These are phyloP conservation scores for Ploceus nigricollis DNA, from an alignment of 2,113 vertebrate genomes.

Conservation along the genomic window DNA sequence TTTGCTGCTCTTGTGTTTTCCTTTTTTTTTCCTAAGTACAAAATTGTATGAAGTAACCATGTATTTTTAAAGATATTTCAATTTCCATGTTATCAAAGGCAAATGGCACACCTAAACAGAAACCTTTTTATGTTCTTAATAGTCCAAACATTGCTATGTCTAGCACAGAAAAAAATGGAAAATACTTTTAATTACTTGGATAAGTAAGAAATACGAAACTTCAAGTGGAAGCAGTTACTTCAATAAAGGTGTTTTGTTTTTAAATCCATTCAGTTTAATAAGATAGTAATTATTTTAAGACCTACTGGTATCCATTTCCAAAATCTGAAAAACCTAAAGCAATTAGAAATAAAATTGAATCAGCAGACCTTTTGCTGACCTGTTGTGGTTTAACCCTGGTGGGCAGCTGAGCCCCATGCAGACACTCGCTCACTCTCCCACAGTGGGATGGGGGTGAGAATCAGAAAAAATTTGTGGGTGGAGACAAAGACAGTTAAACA, in stretches of 20 bases:
- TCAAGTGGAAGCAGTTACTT: background rate
- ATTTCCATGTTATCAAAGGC: background rate
- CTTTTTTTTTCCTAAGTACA: background rate
- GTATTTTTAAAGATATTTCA: background rate
- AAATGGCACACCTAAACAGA: background rate
- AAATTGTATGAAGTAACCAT: background rate
- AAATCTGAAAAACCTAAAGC: background rate
- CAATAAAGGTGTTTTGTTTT: background rate
- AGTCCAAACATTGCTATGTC: background rate
- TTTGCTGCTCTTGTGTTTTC: background rate
- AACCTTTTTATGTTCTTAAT: background rate
- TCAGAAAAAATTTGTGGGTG: background rate
- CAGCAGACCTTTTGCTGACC: background rate
- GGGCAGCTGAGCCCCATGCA: background rate
- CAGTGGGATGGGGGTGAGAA: background rate
- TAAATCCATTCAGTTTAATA: background rate
- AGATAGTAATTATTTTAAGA: background rate
- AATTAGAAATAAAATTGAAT: background rate
- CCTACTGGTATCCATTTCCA: background rate
- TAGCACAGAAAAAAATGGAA: background rate
- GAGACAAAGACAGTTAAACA: background rate
- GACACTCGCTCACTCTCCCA: accelerated
- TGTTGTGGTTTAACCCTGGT: background rate
- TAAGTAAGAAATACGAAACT: background rate
- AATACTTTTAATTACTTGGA: background rate